Evolutionary conservation across 2,113 vertebrate genomes (phyloP), one percentile per base, ranked within the genome.

Genomic region (Balaenoptera acutorostrata): DNA sequence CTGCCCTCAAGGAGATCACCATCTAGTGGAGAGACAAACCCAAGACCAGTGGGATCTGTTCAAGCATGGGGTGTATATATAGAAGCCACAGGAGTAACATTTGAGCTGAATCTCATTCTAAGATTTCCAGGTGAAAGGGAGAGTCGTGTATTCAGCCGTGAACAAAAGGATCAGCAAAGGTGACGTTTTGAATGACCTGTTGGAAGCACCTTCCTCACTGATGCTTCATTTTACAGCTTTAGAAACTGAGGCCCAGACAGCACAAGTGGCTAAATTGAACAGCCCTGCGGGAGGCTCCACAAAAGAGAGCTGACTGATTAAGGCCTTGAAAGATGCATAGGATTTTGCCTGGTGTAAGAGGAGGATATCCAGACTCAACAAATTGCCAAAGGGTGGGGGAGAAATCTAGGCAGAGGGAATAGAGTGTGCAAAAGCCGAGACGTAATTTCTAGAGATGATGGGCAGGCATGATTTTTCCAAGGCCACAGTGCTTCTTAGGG

Each of bases 21-120:
- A 0, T 71, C 31, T 49, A 18, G 17, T 29, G 12, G 31, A 39
- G 44, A 77, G 71, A 46, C 18, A 80, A 36, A 55, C 21, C 63
- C 20, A 33, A 25, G 77, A 55, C 44, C 12, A 29, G 10, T 41
- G 11, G 27, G 15, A 55, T 41, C 21, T 23, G 17, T 33, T 74
- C 9, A n/a, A 12, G 52, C n/a, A 23, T 4, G 9, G 1, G 4
- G 6, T 3, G 2, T 13, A 11, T 31, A 17, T 64, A 3, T 10
- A 18, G 66, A 44, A 68, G 27, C 52, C 77, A 55, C 5, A 3
- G 31, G 44, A 83, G 36, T 31, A 21, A 15, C n/a, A 33, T 6
- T 64, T 14, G 64, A 68, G 39, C 39, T 1, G 29, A 61, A 71
- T 64, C 29, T 80, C 33, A 69, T 44, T 61, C 55, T 39, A 8